Base-by-base conservation (phyloP, 2,113 vertebrate genomes). In the Hystrix cristata region DNA sequence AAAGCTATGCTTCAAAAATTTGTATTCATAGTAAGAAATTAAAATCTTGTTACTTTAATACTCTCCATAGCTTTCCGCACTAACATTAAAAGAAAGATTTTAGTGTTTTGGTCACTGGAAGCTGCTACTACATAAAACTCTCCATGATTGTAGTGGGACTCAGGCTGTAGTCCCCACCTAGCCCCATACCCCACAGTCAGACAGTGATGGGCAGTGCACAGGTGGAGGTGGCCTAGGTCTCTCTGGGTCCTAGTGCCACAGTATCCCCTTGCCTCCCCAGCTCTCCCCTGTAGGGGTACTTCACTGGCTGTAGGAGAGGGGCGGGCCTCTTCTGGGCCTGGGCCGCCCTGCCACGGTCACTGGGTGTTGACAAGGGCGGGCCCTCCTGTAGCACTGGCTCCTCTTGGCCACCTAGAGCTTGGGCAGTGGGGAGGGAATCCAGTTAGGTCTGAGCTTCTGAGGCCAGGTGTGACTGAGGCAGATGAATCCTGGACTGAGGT, bases 61-160 rank as follows among this genome's bases (percentile, higher is more conserved):
- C 90, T 78, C 57, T 74, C 81, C 19, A 82, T 69, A 83, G 69
- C 27, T 97, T 95, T 93, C 97, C 93, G 92, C 96, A 96, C 90
- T 67, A 97, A 96, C 83, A 87, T 72, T 51, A 78, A 53, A 64
- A 72, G 15, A 90, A 91, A 95, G 82, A 93, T 93, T 97, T 97
- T 92, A 97, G 87, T 97, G 90, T 96, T 98, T 97, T 95, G 95
- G 92, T 97, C 95, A 97, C 81, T 92, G 92, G 94, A 97, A 97
- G 94, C 87, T 98, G 93, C 86, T 95, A 97, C 76, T 96, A 95
- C 95, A 90, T 81, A 93, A 43, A 72, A 72, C 38, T 72, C 18
- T 34, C 21, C 71, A 72, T 6, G n/a, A 72, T 43, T 72, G 71
- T 21, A 43, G 8, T 21, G 21, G n/a, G 38, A 43, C 71, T 72